Evolutionary conservation across 2,113 vertebrate species (phyloP), one percentile per base, ranked within the genome.

Genomic region (Taxidea taxus): DNA sequence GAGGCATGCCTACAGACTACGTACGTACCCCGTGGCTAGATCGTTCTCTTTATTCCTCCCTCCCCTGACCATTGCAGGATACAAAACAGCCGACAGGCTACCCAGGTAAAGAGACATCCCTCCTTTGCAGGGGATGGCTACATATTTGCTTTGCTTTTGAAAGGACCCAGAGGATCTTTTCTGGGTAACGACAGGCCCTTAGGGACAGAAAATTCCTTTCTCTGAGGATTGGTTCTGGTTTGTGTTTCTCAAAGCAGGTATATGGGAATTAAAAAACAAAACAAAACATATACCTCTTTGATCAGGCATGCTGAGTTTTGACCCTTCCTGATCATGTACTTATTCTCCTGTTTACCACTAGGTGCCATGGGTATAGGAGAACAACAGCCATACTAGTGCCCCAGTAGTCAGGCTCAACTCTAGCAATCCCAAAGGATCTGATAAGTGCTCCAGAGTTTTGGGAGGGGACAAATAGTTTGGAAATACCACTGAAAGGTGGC

Each of bases 1-100:
- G 6, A 0, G 5, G 31, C 37, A n/a, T 15, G 9, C n/a, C 34
- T 6, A 9, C 7, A 34, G 6, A 68, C 7, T 20, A 34, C 12
- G 16, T 4, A 58, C 16, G 16, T 4, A 58, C 16, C 66, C 37
- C 18, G n/a, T 6, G 18, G 11, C 27, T 8, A 13, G 54, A 34
- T 31, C 10, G 0, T 12, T 15, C 7, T 10, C 34, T 60, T 56
- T 34, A 70, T 42, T 49, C 27, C 56, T 16, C 3, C 9, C n/a
- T n/a, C 8, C 39, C 29, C 6, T 11, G 27, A 42, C 31, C 21
- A 49, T 58, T n/a, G 18, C 68, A 70, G 31, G 44, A 56, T 31
- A 27, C 2, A 49, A 18, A 58, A 18, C 8, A 37, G 6, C 54
- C 21, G 11, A 3, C 1, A 39, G 70, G 29, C 25, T 12, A 6